A percentile compares a stretch with the other conserved stretches of the same genome.
These are phyloP conservation scores for Saccostrea echinata DNA, from an alignment of 1,140 invertebrate species.

Conservation along the genomic window DNA sequence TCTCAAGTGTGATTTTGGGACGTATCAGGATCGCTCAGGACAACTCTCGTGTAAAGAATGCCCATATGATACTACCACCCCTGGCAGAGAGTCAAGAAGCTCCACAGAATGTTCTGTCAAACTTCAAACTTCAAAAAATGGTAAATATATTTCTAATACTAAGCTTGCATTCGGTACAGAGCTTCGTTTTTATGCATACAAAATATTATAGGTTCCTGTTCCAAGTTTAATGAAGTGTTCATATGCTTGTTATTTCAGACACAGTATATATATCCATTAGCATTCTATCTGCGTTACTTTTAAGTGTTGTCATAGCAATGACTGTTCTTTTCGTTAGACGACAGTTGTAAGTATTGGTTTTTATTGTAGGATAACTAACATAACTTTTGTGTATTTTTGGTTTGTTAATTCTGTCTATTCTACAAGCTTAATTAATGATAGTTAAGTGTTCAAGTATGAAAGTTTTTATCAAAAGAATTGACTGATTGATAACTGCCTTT, in stretches of 20 bases:
- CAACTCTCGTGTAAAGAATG: slow-evolving; percentile 28
- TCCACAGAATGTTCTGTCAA: not conserved
- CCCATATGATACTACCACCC: slow-evolving; percentile 23
- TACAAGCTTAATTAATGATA: too few relatives aligned
- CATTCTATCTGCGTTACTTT: not conserved
- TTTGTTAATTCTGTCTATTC: too few relatives aligned
- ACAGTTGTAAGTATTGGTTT: too few relatives aligned
- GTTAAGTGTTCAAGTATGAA: too few relatives aligned
- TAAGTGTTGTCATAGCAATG: not conserved
- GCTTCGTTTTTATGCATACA: not conserved
- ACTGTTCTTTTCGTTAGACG: not conserved
- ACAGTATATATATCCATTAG: not conserved
- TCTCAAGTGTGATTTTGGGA: slow-evolving; percentile 38
- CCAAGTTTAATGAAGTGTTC: not conserved
- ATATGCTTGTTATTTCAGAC: not conserved
- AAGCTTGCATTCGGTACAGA: too few relatives aligned
- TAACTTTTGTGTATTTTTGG: too few relatives aligned
- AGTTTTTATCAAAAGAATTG: too few relatives aligned
- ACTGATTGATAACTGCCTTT: too few relatives aligned
- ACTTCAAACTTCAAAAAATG: not conserved
- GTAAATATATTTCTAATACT: not conserved
- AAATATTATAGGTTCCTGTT: not conserved
- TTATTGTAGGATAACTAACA: too few relatives aligned
- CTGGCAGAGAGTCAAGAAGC: not conserved
- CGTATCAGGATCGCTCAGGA: slow-evolving; percentile 14